Conservation (phyloP, 2,113 vertebrate species). For the Epinephelus cyanopodus region DNA sequence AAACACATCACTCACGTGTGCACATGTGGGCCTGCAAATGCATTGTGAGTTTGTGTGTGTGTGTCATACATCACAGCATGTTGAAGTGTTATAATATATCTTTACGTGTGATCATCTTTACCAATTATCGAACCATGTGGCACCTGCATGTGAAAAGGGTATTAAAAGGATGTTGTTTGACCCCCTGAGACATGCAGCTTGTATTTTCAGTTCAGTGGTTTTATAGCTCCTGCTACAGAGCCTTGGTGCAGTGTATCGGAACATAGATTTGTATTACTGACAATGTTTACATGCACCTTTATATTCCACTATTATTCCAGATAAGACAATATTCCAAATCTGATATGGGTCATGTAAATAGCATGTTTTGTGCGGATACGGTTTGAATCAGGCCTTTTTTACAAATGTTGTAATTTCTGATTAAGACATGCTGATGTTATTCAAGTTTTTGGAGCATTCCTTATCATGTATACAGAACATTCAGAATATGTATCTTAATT, state of each 20-base stretch:
- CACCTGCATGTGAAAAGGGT: background rate
- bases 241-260: background rate
- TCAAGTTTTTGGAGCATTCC: no score
- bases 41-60: background rate
- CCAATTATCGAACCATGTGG: background rate
- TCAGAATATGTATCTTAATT: no score
- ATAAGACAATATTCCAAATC: no score
- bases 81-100: background rate
- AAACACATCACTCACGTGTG: conserved; percentile 1
- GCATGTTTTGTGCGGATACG: no score
- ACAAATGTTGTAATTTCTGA: no score
- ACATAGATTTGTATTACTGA: no score
- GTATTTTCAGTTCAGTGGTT: background rate
- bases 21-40: background rate
- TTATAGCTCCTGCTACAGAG: background rate
- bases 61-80: background rate
- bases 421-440: no score
- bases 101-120: background rate
- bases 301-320: no score
- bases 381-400: no score
- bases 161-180: background rate
- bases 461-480: no score
- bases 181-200: background rate
- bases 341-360: no score
- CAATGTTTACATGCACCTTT: no score